Conservation (phyloP, 1,140 invertebrate genomes). For the Melanaphis sacchari region DNA sequence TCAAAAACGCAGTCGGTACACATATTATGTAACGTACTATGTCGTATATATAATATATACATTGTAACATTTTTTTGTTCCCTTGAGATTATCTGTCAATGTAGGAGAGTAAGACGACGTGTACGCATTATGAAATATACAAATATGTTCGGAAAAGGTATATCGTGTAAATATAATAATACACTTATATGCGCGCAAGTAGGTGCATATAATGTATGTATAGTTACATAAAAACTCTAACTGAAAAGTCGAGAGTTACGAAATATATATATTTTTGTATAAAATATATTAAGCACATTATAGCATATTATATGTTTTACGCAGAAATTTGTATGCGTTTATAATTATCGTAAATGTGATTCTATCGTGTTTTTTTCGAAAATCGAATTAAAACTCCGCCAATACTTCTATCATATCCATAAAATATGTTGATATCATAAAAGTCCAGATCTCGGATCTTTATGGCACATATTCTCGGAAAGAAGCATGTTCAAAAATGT, state of each 20-base stretch:
- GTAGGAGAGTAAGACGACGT: not conserved
- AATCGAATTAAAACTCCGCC: not conserved
- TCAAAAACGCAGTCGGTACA: not conserved
- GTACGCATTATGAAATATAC: not conserved
- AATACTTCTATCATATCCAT: not conserved
- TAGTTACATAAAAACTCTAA: not conserved
- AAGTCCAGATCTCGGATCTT: not conserved
- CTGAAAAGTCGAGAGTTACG: not conserved
- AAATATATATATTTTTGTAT: not conserved
- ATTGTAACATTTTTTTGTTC: constrained; percentile 26
- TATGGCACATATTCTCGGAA: not conserved
- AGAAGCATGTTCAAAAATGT: not conserved
- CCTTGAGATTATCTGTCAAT: constrained; percentile 42
- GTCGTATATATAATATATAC: not conserved
- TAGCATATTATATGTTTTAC: not conserved
- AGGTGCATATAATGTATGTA: not conserved
- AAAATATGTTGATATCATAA: not conserved
- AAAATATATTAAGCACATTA: no score
- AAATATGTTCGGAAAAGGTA: constrained; percentile 23
- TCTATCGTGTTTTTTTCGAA: not conserved
- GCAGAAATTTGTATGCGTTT: not conserved
- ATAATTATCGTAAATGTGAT: not conserved
- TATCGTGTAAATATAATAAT: constrained; percentile 29
- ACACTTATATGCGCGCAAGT: not conserved
- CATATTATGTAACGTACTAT: not conserved